These are phyloP conservation scores for Mastomys natalensis DNA, from an alignment of 2,113 vertebrate species.

Conservation along the genomic window DNA sequence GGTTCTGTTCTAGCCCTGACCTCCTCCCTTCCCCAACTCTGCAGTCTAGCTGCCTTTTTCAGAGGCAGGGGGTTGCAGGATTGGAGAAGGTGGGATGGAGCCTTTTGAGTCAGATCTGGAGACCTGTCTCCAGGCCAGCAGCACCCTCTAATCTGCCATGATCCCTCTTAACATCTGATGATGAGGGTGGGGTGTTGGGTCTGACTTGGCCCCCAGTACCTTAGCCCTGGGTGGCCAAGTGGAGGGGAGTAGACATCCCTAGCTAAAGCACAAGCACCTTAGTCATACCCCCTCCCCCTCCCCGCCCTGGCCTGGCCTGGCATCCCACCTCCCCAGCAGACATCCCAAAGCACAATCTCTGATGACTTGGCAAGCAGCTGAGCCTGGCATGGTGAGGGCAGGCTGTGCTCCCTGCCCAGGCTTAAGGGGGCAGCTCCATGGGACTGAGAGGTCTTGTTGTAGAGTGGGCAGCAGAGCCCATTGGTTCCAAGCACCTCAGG, in stretches of 20 bases:
- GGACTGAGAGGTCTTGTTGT: slow-evolving; percentile 51
- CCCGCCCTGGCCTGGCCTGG: background rate
- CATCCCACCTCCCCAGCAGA: slow-evolving; percentile 42
- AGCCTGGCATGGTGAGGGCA: background rate
- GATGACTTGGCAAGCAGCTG: slow-evolving; percentile 62
- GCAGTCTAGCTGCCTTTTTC: background rate
- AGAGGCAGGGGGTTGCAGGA: background rate
- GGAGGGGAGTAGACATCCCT: slow-evolving; percentile 58
- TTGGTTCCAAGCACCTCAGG: slow-evolving; percentile 63
- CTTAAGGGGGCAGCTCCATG: slow-evolving; percentile 20
- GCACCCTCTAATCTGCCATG: background rate
- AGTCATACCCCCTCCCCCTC: slow-evolving; percentile 64
- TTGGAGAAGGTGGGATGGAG: background rate
- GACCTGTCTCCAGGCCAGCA: background rate
- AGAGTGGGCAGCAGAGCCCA: slow-evolving; percentile 42
- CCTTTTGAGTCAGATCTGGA: slow-evolving; percentile 30
- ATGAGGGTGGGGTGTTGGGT: background rate
- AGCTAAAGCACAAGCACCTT: slow-evolving; percentile 83
- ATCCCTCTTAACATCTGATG: slow-evolving; percentile 23
- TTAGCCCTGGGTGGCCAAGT: background rate
- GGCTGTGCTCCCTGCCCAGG: background rate
- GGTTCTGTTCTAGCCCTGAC: background rate
- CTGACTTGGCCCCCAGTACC: slow-evolving; percentile 17
- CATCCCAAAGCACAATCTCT: slow-evolving; percentile 82
- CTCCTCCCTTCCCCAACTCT: background rate